Percentiles rank a stretch among this genome's conserved stretches.
Evolutionary conservation across 2,797 vertebrate species (phyloP).

Genomic region (Phrynocephalus forsythii): DNA sequence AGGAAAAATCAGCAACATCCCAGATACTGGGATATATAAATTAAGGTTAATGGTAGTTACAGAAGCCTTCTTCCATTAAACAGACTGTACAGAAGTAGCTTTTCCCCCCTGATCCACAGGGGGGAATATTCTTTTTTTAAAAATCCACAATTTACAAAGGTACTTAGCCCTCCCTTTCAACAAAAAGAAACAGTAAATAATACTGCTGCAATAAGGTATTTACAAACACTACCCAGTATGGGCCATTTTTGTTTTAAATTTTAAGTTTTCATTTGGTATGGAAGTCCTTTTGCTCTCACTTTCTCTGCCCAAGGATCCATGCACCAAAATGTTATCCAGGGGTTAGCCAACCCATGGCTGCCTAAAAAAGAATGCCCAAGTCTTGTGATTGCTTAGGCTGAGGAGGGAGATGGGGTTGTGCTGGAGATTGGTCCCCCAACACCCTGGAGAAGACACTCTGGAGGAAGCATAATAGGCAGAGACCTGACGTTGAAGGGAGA

Average conservation of each 20-base stretch:
- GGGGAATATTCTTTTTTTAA: conserved; percentile 44
- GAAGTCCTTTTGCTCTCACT: conserved; percentile 59
- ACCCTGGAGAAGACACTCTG: neutral
- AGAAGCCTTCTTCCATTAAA: conserved; percentile 68
- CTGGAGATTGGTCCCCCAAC: too few species aligned
- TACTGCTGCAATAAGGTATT: conserved; percentile 88
- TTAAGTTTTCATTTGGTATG: conserved; percentile 70
- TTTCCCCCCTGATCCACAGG: conserved; percentile 83
- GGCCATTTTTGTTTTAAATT: conserved; percentile 77
- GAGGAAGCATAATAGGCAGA: neutral
- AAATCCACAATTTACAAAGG: conserved; percentile 62
- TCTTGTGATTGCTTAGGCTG: neutral
- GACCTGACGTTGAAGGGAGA: conserved; percentile 8
- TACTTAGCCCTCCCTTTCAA: conserved; percentile 66
- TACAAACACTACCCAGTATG: conserved; percentile 93
- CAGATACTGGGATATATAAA: conserved; percentile 92
- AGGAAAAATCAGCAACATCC: conserved; percentile 74
- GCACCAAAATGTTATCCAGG: neutral
- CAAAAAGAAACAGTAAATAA: conserved; percentile 87
- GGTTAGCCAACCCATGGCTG: neutral
- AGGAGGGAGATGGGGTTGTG: neutral
- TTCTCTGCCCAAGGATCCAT: neutral
- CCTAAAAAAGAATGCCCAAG: neutral
- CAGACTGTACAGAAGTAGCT: conserved; percentile 74
- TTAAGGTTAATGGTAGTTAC: conserved; percentile 79